Conservation (phyloP, 2,797 vertebrate species). For the Phataginus tricuspis region DNA sequence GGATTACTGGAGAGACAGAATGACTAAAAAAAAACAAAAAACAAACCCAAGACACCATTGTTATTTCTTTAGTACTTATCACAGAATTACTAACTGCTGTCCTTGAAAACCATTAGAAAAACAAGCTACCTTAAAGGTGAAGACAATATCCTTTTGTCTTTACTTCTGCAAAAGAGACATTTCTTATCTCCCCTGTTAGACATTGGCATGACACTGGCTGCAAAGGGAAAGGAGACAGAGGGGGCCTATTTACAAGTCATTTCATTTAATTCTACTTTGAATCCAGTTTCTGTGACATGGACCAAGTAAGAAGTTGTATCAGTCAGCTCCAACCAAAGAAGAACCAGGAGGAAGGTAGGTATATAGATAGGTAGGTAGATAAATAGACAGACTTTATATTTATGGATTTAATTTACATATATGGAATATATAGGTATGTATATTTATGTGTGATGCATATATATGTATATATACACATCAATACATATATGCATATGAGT, state of each 20-base stretch:
- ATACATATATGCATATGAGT: background rate
- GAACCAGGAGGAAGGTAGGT: background rate
- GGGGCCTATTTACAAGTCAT: background rate
- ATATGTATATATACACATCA: background rate
- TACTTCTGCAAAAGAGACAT: background rate
- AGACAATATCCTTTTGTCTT: background rate
- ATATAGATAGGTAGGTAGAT: background rate
- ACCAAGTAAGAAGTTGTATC: background rate
- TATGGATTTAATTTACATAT: background rate
- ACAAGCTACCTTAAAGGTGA: background rate
- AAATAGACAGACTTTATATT: background rate
- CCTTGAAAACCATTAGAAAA: background rate
- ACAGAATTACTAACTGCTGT: conserved; percentile 20
- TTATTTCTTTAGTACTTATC: conserved; percentile 34
- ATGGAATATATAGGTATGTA: background rate
- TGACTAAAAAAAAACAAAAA: background rate
- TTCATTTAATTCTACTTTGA: background rate
- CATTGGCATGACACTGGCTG: background rate
- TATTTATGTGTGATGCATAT: background rate
- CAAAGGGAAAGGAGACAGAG: background rate
- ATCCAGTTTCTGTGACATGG: background rate
- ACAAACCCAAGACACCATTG: background rate
- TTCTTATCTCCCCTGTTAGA: background rate
- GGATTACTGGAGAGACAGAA: background rate
- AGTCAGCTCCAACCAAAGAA: background rate